Evolutionary conservation across 2,888 invertebrate genomes (phyloP).

Genomic region (Euspilapteryx auroguttella): DNA sequence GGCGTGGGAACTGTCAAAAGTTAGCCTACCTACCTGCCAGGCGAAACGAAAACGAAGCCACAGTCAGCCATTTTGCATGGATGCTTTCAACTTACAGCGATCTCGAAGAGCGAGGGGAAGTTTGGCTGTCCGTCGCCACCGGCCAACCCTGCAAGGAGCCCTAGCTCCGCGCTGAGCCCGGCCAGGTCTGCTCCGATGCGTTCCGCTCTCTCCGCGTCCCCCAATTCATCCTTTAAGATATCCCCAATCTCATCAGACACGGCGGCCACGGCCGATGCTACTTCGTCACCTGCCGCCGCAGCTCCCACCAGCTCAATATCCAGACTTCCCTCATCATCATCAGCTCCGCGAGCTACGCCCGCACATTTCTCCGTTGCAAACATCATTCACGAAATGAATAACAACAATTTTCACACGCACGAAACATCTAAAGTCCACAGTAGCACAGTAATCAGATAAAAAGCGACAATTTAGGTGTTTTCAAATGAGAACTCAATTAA

Average conservation of each 20-base stretch:
- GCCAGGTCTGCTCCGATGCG: conserved; percentile 45
- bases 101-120: conserved; percentile 44
- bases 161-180: conserved; percentile 44
- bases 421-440: conserved; percentile 52
- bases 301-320: conserved; percentile 45
- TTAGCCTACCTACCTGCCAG: too few relatives aligned
- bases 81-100: conserved; percentile 30
- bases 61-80: conserved; percentile 3
- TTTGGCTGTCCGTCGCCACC: conserved; percentile 39
- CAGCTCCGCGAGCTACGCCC: conserved; percentile 32
- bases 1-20: too few relatives aligned
- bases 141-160: conserved; percentile 40
- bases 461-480: conserved; percentile 28
- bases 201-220: conserved; percentile 40
- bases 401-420: conserved; percentile 34
- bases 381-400: conserved; percentile 47
- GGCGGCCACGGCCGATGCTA: conserved; percentile 42
- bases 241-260: conserved; percentile 51
- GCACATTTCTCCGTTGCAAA: conserved; percentile 52
- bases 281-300: conserved; percentile 38
- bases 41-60: too few relatives aligned
- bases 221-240: conserved; percentile 47
- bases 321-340: conserved; percentile 28
- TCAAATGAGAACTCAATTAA: conserved; percentile 50
- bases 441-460: conserved; percentile 30